Percentiles rank a stretch among this genome's conserved stretches.
phyloP scores from a whole-genome alignment of 2,797 vertebrate genomes.

The Halcyon chelicuti region DNA sequence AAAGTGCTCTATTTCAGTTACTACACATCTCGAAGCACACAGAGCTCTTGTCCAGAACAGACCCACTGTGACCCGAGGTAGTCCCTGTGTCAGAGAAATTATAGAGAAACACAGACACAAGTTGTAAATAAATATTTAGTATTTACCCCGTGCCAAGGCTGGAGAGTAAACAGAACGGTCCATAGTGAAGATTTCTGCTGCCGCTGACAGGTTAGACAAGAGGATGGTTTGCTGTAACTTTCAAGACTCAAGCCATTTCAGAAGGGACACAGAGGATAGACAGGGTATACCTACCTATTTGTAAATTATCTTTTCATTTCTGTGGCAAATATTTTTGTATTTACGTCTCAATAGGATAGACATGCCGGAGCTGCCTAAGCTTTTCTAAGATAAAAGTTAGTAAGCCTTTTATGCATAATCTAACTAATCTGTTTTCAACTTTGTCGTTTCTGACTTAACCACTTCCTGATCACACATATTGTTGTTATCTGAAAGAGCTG shows the following conservation, averaged over 20 bases:
- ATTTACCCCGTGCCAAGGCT: background rate
- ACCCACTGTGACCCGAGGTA: background rate
- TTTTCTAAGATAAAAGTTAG: background rate
- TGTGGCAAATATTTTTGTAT: background rate
- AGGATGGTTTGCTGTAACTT: background rate
- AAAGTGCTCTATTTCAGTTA: background rate
- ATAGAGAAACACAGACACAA: background rate
- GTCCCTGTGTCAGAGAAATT: background rate
- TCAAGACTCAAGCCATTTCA: background rate
- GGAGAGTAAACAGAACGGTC: background rate
- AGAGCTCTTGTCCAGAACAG: background rate
- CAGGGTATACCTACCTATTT: background rate
- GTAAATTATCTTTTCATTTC: conserved; percentile 1
- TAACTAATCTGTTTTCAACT: background rate
- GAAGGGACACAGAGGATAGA: background rate
- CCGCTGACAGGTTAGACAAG: background rate
- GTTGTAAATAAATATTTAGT: background rate
- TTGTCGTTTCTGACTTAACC: background rate
- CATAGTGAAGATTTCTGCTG: background rate
- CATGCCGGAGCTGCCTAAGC: background rate
- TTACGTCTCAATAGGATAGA: background rate
- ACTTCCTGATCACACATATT: background rate
- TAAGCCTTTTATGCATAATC: background rate
- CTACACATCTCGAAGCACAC: background rate
- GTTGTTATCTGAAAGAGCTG: background rate